Evolutionary conservation across 2,888 invertebrate genomes (phyloP).

Genomic region (Meteorus cinctellus): DNA sequence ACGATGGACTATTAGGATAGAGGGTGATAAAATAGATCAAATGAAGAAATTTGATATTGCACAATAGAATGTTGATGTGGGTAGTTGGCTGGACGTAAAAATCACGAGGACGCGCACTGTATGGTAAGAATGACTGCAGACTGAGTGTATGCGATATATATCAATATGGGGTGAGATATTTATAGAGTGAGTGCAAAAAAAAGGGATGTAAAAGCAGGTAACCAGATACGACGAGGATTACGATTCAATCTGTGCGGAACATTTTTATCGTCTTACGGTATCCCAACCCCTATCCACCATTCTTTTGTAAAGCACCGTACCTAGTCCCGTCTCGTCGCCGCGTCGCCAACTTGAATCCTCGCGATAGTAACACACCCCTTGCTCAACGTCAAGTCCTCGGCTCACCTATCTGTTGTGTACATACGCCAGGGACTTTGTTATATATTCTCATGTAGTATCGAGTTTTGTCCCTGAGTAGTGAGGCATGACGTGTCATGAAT

Average conservation of each 20-base stretch:
- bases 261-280: constrained; percentile 45
- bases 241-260: constrained; percentile 44
- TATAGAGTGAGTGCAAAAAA: neutral
- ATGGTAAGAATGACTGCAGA: neutral
- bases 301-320: constrained; percentile 11
- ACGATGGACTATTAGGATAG: neutral
- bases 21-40: neutral
- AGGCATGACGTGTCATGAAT: neutral
- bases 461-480: constrained; percentile 10
- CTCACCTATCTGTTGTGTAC: constrained; percentile 23
- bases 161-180: neutral
- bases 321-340: neutral
- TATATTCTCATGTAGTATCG: constrained; percentile 8
- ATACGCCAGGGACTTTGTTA: constrained; percentile 6
- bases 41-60: neutral
- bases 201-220: constrained; percentile 25
- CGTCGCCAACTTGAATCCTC: constrained; percentile 10
- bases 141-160: neutral
- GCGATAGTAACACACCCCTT: constrained; percentile 23
- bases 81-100: neutral
- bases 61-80: constrained; percentile 5
- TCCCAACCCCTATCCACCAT: constrained; percentile 22
- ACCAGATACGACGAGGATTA: constrained; percentile 43
- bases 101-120: neutral
- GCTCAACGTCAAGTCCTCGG: constrained; percentile 12